These are phyloP conservation scores for Acrocyrtus sp. DNA, from an alignment of 2,888 invertebrate species.

Conservation along the genomic window DNA sequence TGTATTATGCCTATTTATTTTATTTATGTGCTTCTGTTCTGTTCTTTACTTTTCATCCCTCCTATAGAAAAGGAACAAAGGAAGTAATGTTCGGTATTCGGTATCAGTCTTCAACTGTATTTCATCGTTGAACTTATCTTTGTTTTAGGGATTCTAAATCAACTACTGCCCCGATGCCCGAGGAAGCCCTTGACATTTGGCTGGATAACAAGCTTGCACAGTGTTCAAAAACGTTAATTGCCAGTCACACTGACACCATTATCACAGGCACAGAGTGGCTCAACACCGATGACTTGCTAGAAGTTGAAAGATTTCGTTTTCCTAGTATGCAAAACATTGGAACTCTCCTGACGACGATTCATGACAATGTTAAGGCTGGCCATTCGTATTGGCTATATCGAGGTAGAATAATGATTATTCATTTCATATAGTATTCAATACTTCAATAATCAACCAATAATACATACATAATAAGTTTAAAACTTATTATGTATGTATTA, in stretches of 20 bases:
- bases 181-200: slow-evolving; percentile 32
- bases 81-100: too few species aligned
- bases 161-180: too few species aligned
- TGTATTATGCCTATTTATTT: too few species aligned
- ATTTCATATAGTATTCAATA: not conserved
- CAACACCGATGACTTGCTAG: slow-evolving; percentile 13
- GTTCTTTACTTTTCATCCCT: too few species aligned
- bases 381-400: slow-evolving; percentile 38
- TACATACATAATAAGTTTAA: too few species aligned
- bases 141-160: not conserved
- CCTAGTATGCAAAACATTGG: not conserved
- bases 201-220: slow-evolving; percentile 28
- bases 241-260: slow-evolving; percentile 1
- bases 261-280: slow-evolving; percentile 23
- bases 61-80: too few species aligned
- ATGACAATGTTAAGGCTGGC: slow-evolving; percentile 12
- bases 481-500: too few species aligned
- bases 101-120: too few species aligned
- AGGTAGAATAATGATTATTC: slow-evolving; percentile 17
- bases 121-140: too few species aligned
- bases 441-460: too few species aligned
- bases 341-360: not conserved
- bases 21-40: too few species aligned
- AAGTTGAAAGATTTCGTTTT: slow-evolving; percentile 5
- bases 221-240: not conserved